Percentiles rank a stretch among this genome's conserved stretches.
phyloP scores from a whole-genome alignment of 2,797 vertebrate species.

The Streptopelia turtur region DNA sequence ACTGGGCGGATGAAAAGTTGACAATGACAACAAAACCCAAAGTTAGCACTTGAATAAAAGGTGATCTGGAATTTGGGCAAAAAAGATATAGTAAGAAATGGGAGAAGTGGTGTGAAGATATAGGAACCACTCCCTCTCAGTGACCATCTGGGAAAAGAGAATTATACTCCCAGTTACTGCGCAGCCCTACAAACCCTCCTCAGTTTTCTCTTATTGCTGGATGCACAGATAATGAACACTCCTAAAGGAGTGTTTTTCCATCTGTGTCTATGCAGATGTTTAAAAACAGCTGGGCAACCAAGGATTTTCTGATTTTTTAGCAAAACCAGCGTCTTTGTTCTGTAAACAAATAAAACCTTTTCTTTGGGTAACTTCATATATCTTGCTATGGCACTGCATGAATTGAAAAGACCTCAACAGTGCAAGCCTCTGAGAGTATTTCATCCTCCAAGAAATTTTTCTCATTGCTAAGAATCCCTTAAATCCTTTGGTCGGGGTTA shows the following conservation, averaged over 20 bases:
- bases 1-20: background rate
- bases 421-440: background rate
- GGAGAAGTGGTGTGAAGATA: background rate
- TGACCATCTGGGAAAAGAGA: background rate
- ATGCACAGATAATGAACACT: conserved; percentile 33
- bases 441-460: background rate
- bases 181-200: background rate
- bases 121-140: background rate
- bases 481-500: background rate
- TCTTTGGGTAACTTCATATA: background rate
- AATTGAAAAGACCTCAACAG: background rate
- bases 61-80: background rate
- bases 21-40: background rate
- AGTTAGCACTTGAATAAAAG: background rate
- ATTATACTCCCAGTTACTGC: background rate
- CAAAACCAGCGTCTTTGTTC: background rate
- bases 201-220: background rate
- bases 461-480: background rate
- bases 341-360: background rate
- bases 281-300: conserved; percentile 16
- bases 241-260: conserved; percentile 48
- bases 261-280: conserved; percentile 45
- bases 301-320: conserved; percentile 17
- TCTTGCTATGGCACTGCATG: background rate
- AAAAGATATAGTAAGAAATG: background rate